A percentile compares a stretch with the other conserved stretches of the same genome.
These are phyloP conservation scores for Ancistrus triradiatus DNA, from an alignment of 2,113 vertebrate genomes.

Conservation along the genomic window DNA sequence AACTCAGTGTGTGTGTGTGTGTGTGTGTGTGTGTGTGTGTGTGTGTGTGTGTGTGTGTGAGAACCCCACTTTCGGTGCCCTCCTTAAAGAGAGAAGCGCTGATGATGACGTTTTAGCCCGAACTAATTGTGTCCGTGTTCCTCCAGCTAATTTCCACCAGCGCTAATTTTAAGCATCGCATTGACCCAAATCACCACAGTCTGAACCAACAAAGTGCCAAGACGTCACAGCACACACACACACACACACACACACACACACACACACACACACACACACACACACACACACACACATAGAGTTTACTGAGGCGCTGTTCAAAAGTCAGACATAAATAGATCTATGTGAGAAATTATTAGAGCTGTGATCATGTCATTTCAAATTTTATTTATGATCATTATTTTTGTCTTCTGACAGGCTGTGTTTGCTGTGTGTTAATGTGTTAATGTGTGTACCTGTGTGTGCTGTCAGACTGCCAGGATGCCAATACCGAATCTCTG, in stretches of 20 bases:
- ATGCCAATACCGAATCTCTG: conserved; percentile 49
- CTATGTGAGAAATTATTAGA: no score
- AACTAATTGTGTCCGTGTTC: conserved; percentile 11
- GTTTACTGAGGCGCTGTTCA: no score
- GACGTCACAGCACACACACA: neutral
- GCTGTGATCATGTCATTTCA: no score
- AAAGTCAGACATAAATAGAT: no score
- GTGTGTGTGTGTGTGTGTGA: conserved; percentile 1
- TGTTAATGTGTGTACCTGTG: conserved; percentile 4
- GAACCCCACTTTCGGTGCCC: neutral
- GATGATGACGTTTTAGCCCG: neutral
- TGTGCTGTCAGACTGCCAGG: conserved; percentile 2
- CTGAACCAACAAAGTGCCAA: conserved; percentile 2
- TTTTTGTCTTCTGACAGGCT: conserved; percentile 21
- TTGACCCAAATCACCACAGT: conserved; percentile 28
- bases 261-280: no score
- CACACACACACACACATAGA: no score
- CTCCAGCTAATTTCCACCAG: conserved; percentile 8
- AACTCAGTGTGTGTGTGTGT: neutral
- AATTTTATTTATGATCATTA: neutral
- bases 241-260: conserved; percentile 1
- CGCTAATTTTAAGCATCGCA: conserved; percentile 26
- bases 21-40: conserved; percentile 7
- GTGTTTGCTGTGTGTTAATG: conserved; percentile 22
- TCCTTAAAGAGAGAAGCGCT: neutral